Evolutionary conservation across 2,888 invertebrate species (phyloP).

Genomic region (Peribatodes rhomboidaria): DNA sequence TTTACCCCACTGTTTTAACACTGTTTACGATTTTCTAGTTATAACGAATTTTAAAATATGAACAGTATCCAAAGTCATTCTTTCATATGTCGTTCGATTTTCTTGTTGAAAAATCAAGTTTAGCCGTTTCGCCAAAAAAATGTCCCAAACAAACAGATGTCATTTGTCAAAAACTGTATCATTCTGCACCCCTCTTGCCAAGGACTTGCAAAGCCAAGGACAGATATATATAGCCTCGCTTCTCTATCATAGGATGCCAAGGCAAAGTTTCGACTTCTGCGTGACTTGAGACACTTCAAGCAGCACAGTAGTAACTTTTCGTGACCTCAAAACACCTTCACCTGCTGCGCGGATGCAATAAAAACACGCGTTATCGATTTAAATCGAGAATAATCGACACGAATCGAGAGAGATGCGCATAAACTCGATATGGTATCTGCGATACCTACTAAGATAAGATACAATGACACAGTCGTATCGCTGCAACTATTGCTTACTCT

Average conservation of each 20-base stretch:
- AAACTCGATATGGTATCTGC: slow-evolving; percentile 5
- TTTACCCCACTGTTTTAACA: no score
- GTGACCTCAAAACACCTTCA: neutral
- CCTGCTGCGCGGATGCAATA: neutral
- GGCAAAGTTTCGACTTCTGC: neutral
- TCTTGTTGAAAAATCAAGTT: no score
- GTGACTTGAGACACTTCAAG: neutral
- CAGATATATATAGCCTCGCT: no score
- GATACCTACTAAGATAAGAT: slow-evolving; percentile 4
- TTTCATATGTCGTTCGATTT: no score
- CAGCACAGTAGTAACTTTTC: neutral
- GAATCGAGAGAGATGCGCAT: slow-evolving; percentile 5
- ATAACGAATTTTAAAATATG: no score
- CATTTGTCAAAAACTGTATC: no score
- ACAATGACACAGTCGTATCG: neutral
- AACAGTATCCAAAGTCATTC: no score
- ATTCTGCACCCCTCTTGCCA: no score
- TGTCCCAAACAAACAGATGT: no score
- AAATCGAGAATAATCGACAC: neutral
- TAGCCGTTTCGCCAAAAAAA: no score
- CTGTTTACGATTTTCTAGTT: no score
- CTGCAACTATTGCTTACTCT: neutral
- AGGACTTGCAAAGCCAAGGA: no score
- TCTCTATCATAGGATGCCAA: neutral
- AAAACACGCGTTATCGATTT: neutral